Conservation (phyloP, 2,113 vertebrate species). For the Proterorhinus semilunaris region DNA sequence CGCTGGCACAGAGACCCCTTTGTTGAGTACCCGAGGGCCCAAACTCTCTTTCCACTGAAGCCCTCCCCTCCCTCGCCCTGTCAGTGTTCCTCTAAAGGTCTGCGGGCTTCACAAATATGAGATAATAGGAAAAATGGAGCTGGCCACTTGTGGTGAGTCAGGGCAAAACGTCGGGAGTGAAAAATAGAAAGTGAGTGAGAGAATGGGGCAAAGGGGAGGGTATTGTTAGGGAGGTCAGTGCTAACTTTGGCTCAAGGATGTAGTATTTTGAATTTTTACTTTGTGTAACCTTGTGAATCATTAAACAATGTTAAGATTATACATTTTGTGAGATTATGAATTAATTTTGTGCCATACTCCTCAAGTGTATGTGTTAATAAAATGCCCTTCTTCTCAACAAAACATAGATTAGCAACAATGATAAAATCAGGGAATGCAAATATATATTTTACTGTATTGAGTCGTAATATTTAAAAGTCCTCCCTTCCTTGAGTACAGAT, state of each 20-base stretch:
- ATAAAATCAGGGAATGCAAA: no score
- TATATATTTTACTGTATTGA: no score
- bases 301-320: no score
- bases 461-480: no score
- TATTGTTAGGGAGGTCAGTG: conserved; percentile 64
- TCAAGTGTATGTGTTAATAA: no score
- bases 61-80: conserved; percentile 21
- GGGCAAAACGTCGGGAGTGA: conserved; percentile 73
- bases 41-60: conserved; percentile 61
- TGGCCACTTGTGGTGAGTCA: conserved; percentile 81
- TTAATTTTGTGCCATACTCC: no score
- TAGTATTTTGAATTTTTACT: neutral
- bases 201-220: conserved; percentile 42
- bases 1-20: conserved; percentile 93
- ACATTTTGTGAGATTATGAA: no score
- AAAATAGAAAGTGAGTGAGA: conserved; percentile 66
- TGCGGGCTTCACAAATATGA: conserved; percentile 85
- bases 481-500: neutral
- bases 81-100: conserved; percentile 63
- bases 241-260: neutral
- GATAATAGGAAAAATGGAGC: conserved; percentile 91
- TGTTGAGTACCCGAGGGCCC: conserved; percentile 87
- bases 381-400: no score
- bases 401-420: no score
- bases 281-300: no score